Conservation (phyloP, 2,113 vertebrate genomes). For the Theristicus caerulescens region DNA sequence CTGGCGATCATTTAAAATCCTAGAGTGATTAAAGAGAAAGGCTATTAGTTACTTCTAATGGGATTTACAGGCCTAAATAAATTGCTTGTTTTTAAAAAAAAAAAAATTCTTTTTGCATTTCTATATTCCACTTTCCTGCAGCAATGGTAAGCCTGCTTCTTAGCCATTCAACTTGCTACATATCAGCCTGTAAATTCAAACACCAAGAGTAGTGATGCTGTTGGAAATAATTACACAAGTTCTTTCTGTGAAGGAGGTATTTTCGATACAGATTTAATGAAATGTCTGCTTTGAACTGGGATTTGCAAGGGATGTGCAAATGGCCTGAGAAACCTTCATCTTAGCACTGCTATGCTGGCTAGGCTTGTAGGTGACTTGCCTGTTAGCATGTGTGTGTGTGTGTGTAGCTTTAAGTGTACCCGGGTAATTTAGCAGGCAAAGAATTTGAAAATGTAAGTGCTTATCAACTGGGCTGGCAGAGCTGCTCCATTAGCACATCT, state of each 20-base stretch:
- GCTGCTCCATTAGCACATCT: slow-evolving; percentile 61
- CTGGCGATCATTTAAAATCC: neutral
- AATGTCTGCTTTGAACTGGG: neutral
- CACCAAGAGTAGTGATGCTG: neutral
- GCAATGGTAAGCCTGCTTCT: neutral
- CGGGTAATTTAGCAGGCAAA: slow-evolving; percentile 18
- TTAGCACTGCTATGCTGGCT: neutral
- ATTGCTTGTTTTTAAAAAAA: neutral
- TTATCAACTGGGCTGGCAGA: slow-evolving; percentile 27
- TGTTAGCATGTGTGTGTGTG: neutral
- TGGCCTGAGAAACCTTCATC: neutral
- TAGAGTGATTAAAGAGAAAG: neutral
- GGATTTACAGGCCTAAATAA: neutral
- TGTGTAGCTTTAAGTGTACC: neutral
- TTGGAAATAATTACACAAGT: neutral
- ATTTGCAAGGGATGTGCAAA: neutral
- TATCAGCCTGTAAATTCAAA: neutral
- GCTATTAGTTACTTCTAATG: neutral
- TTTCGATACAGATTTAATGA: neutral
- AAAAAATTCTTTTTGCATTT: neutral
- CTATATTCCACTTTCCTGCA: neutral
- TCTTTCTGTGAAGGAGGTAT: neutral
- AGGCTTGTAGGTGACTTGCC: neutral
- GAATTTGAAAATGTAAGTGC: slow-evolving; percentile 41
- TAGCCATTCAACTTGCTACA: neutral